phyloP scores from a whole-genome alignment of 2,797 vertebrate genomes.

The Bradypodion ventrale region DNA sequence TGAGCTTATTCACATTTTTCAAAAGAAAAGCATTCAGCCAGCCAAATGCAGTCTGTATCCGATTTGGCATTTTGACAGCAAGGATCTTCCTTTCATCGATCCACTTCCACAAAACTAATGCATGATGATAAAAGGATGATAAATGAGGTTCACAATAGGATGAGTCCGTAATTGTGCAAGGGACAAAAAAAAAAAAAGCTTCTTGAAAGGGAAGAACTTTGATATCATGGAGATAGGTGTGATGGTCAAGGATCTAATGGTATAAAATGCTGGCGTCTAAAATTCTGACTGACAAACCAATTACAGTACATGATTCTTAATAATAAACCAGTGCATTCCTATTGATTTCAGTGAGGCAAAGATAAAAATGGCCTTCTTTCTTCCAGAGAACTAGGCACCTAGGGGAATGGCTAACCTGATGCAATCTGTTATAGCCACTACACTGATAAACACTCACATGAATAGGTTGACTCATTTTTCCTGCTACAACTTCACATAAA shows the following conservation, averaged over 20 bases:
- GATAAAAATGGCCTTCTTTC: background rate
- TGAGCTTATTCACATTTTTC: background rate
- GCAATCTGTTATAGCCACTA: background rate
- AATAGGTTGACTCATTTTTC: background rate
- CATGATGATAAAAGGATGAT: background rate
- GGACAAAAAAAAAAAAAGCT: too few relatives aligned
- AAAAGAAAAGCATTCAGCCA: background rate
- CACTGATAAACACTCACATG: background rate
- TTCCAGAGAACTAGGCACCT: background rate
- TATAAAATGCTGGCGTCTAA: background rate
- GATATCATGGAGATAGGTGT: background rate
- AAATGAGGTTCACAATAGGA: background rate
- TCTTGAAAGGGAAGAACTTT: background rate
- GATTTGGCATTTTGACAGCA: slow-evolving; percentile 13
- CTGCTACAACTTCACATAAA: background rate
- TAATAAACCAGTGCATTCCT: background rate
- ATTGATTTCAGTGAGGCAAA: background rate
- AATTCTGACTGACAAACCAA: background rate
- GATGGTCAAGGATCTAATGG: background rate
- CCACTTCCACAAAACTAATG: background rate
- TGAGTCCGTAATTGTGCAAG: background rate
- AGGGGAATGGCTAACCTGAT: background rate
- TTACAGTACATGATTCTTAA: background rate
- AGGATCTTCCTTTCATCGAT: slow-evolving; percentile 3
- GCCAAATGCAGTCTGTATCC: background rate